Evolutionary conservation across 2,113 vertebrate species (phyloP).

Genomic region (Corapipo altera): DNA sequence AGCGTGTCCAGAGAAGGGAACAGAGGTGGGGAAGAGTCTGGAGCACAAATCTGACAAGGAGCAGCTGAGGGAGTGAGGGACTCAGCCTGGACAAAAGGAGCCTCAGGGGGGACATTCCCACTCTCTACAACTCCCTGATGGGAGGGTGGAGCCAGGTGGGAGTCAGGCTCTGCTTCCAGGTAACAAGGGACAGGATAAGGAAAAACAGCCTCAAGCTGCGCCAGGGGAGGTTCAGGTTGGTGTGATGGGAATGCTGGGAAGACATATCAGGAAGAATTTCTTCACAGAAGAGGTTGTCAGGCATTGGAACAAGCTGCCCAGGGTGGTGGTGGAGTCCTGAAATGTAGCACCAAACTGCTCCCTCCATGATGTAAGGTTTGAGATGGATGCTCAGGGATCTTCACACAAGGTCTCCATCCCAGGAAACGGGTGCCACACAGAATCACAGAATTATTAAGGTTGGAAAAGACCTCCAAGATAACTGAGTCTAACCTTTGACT

Average conservation of each 20-base stretch:
- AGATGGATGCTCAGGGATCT: no score
- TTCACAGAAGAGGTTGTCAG: background rate
- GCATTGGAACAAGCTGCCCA: background rate
- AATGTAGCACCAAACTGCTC: no score
- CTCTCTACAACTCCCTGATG: background rate
- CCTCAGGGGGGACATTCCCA: background rate
- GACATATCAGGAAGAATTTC: background rate
- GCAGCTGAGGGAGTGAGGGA: accelerated
- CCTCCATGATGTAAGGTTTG: no score
- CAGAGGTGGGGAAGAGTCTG: background rate
- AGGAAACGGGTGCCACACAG: no score
- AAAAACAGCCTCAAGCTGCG: accelerated
- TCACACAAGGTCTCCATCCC: no score
- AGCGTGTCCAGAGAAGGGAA: background rate
- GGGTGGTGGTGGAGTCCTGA: background rate
- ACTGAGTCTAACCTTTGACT: background rate
- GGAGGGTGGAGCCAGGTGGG: background rate
- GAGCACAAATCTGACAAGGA: background rate
- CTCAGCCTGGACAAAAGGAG: background rate
- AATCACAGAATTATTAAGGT: no score
- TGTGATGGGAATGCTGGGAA: background rate
- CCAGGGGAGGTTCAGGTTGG: background rate
- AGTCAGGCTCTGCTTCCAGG: accelerated
- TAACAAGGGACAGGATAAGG: background rate
- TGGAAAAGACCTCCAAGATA: background rate